Evolutionary conservation across 2,113 vertebrate genomes (phyloP).

Genomic region (Promerops cafer): DNA sequence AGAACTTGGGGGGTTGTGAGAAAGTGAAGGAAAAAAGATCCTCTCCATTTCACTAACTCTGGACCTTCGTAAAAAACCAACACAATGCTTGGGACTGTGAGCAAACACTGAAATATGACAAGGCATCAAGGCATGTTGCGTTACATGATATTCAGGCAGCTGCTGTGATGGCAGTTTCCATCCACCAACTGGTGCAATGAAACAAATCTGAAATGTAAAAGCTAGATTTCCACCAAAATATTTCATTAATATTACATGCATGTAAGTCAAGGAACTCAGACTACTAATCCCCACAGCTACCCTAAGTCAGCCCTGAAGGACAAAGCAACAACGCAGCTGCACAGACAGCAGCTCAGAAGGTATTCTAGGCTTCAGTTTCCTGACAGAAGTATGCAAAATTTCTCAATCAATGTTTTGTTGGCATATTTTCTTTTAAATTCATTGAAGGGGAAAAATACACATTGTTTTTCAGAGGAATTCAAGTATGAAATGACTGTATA

Average conservation of each 20-base stretch:
- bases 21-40: constrained; percentile 3
- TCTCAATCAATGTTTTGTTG: not conserved
- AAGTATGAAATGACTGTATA: constrained; percentile 32
- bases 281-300: constrained; percentile 23
- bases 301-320: not conserved
- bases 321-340: not conserved
- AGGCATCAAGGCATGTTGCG: constrained; percentile 42
- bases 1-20: not conserved
- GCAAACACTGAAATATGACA: constrained; percentile 44
- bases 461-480: not conserved
- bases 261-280: not conserved
- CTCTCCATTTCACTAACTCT: not conserved
- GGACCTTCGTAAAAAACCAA: not conserved
- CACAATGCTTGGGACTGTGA: constrained; percentile 48
- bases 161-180: constrained; percentile 38
- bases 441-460: not conserved
- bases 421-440: constrained; percentile 11
- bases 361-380: constrained; percentile 39
- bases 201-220: constrained; percentile 65
- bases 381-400: not conserved
- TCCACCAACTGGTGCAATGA: constrained; percentile 42
- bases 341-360: not conserved
- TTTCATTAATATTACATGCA: constrained; percentile 32
- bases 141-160: constrained; percentile 53
- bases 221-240: constrained; percentile 48